phyloP scores from a whole-genome alignment of 2,888 invertebrate genomes.

The Onchidella celtica region DNA sequence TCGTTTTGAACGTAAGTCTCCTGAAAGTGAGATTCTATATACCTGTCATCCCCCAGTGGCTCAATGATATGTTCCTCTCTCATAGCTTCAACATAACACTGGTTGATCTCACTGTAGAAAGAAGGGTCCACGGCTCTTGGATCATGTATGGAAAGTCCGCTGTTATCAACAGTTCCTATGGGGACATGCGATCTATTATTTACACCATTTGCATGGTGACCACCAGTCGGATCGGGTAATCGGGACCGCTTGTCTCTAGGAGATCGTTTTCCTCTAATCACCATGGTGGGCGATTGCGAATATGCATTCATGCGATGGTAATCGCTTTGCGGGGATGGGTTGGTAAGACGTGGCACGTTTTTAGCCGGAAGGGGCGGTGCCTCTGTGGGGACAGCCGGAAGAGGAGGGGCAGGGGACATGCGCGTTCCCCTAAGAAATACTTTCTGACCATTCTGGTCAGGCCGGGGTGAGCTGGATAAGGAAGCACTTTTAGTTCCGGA shows the following conservation, averaged over 20 bases:
- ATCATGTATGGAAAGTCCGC: neutral
- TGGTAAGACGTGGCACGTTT: neutral
- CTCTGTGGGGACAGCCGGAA: slow-evolving; percentile 12
- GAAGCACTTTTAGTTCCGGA: slow-evolving; percentile 56
- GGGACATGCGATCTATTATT: neutral
- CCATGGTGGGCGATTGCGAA: neutral
- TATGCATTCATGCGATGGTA: neutral
- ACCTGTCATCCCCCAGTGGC: slow-evolving; percentile 12
- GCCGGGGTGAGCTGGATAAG: slow-evolving; percentile 58
- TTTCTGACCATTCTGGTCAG: slow-evolving; percentile 52
- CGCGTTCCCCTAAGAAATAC: slow-evolving; percentile 50
- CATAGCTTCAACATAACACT: neutral
- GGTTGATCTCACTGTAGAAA: slow-evolving; percentile 27
- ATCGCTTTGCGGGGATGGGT: neutral
- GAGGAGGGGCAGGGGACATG: slow-evolving; percentile 16
- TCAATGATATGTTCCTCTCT: slow-evolving; percentile 31
- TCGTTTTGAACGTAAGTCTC: slow-evolving; percentile 1
- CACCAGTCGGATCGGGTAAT: slow-evolving; percentile 1
- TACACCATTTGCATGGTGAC: neutral
- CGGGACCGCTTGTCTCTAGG: neutral
- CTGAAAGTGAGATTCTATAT: slow-evolving; percentile 7
- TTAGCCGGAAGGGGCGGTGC: slow-evolving; percentile 5
- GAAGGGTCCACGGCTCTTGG: slow-evolving; percentile 13
- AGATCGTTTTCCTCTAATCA: neutral
- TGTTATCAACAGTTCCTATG: neutral